phyloP scores from a whole-genome alignment of 2,113 vertebrate genomes.

The Lepus americanus region DNA sequence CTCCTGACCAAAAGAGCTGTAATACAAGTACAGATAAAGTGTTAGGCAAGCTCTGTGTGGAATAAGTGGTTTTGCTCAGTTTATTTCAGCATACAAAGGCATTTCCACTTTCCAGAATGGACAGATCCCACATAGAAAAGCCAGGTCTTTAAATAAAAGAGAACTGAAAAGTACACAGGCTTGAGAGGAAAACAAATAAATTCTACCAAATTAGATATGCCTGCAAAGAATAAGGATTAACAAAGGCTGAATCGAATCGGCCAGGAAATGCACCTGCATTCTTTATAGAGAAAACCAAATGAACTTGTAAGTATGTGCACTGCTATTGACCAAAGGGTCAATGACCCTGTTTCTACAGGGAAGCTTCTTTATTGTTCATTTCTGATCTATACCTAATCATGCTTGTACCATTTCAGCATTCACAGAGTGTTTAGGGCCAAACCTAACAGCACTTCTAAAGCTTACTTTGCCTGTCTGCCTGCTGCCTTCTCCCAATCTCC shows the following conservation, averaged over 20 bases:
- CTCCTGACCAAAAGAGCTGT: background rate
- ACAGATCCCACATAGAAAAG: conserved; percentile 9
- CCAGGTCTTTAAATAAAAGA: conserved; percentile 47
- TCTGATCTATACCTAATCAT: background rate
- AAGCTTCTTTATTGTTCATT: background rate
- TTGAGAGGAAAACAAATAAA: conserved; percentile 44
- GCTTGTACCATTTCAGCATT: background rate
- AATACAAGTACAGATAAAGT: conserved; percentile 11
- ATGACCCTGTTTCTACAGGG: background rate
- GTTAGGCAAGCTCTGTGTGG: background rate
- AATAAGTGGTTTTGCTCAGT: background rate
- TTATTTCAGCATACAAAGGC: conserved; percentile 17
- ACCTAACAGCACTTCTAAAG: background rate
- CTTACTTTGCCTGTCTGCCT: background rate
- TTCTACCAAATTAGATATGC: background rate
- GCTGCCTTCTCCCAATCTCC: background rate
- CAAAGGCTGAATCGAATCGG: conserved; percentile 11
- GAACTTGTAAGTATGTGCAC: background rate
- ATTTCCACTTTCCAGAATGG: conserved; percentile 67
- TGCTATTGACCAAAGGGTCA: background rate
- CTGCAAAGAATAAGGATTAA: conserved; percentile 43
- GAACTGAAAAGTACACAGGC: background rate
- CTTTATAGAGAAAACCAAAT: conserved; percentile 41
- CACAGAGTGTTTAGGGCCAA: background rate
- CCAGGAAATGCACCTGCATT: background rate